phyloP scores from a whole-genome alignment of 2,797 vertebrate species.

The Poeciliopsis infans region DNA sequence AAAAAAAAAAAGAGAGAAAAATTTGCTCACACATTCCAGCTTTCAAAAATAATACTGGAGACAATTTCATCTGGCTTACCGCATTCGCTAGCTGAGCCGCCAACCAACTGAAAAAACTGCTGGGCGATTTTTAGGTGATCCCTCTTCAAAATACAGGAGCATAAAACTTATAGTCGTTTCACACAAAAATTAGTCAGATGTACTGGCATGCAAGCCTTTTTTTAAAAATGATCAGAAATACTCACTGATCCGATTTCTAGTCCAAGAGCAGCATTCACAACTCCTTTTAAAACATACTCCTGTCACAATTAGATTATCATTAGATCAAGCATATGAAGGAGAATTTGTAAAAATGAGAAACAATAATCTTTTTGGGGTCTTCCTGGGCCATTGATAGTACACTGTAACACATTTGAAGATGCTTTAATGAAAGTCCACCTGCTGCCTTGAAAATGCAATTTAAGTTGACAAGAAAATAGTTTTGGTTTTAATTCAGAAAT shows the following conservation, averaged over 20 bases:
- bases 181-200: neutral
- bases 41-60: conserved; percentile 17
- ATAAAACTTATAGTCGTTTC: conserved; percentile 8
- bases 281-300: conserved; percentile 98
- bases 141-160: conserved; percentile 78
- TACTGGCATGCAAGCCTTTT: neutral
- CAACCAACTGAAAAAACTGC: conserved; percentile 97
- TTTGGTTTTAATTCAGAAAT: too few species aligned
- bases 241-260: conserved; percentile 95
- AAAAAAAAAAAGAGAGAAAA: neutral
- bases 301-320: conserved; percentile 54
- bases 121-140: conserved; percentile 97
- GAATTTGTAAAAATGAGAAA: neutral
- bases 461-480: too few species aligned
- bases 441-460: too few species aligned
- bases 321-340: conserved; percentile 10
- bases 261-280: conserved; percentile 94
- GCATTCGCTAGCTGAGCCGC: conserved; percentile 96
- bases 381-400: neutral
- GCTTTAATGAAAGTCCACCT: too few species aligned
- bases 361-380: neutral
- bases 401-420: too few species aligned
- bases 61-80: conserved; percentile 76
- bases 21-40: conserved; percentile 1
- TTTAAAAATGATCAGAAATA: conserved; percentile 45